Evolutionary conservation across 2,113 vertebrate species (phyloP), one percentile per base, ranked within the genome.

Genomic region (Myiozetetes cayanensis): DNA sequence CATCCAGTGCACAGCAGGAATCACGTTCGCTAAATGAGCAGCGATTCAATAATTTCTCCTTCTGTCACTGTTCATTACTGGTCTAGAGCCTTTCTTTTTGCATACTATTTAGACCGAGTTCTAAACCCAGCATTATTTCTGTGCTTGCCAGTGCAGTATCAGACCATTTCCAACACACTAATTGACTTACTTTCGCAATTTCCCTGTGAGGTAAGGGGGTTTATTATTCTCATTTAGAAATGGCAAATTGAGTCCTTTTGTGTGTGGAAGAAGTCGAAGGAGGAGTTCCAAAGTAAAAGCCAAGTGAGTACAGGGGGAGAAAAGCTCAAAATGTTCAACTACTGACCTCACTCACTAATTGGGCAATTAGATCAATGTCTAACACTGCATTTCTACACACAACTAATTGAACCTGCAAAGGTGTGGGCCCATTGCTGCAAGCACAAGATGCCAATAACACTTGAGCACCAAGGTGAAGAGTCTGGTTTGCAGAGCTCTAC

Each of bases 31-130:
- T 96, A 95, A 94, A 94, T 89, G 87, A 95, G 70, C 94, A 94
- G 78, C 15, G 0, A 92, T 87, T 92, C 93, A 94, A 85, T 95
- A 95, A 92, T 93, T 95, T 89, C 62, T 95, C 89, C 70, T 87
- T 94, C 95, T 93, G 93, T 94, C 91, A 91, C 70, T 95, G 86
- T 86, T 91, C 52, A 91, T 96, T 93, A 94, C 61, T 85, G 71
- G 56, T 87, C 89, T 70, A 89, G 53, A 93, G 74, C 53, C n/a
- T 81, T 91, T 41, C 28, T 79, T 94, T 93, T 82, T 78, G 52
- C 93, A 92, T 89, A 81, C 23, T 53, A 24, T 87, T 95, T 68
- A 94, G 84, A 78, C 52, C 47, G 81, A 31, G 44, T 74, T 92
- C 73, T 72, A 78, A 95, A 82, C 1, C n/a, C 74, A 80, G 39